Base-by-base conservation (phyloP, 2,888 invertebrate species). In the Eilema sororculum region DNA sequence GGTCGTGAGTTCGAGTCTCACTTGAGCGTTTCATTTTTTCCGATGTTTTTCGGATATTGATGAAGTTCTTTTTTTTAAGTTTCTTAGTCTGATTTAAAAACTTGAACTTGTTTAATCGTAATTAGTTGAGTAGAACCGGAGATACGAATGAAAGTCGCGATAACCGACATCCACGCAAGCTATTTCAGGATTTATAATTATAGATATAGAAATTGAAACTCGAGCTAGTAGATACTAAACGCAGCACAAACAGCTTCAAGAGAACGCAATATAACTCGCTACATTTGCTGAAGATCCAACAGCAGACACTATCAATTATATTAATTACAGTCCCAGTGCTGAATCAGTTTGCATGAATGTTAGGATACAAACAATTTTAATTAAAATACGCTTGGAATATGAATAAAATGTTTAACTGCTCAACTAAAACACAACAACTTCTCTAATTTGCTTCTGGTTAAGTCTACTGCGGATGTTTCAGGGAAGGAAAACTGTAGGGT, bases 251-350 rank as follows among this genome's bases (percentile, higher is more conserved):
- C 56, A 37, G 72, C 16, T 66, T 28, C 69, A 68, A 20, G 75
- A 77, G 80, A 77, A 81, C 82, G 75, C 83, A 81, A 77, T 79
- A 77, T 80, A 80, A 76, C 74, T 74, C 69, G 71, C 71, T 74
- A 78, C 78, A 80, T 80, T 74, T 79, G 75, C 69, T 70, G 68
- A 62, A 69, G 66, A 72, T 69, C 59, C 56, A 60, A 76, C 72
- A 69, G 69, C 69, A 73, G 73, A 70, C 71, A 59, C 76, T 74
- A 81, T 79, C 69, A 76, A 83, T 81, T 75, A 79, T 62, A 78
- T 73, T 77, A 80, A 82, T 81, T 76, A 76, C 64, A 68, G 60
- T 69, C 59, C 69, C 68, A 69, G 28, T 25, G 33, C 62, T 66
- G 52, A 25, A 46, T 20, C 52, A 33, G 33, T 61, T 60, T 60